Evolutionary conservation across 1,140 invertebrate species (phyloP), one percentile per base, ranked within the genome.

Genomic region (Thereuonema tuberculata): DNA sequence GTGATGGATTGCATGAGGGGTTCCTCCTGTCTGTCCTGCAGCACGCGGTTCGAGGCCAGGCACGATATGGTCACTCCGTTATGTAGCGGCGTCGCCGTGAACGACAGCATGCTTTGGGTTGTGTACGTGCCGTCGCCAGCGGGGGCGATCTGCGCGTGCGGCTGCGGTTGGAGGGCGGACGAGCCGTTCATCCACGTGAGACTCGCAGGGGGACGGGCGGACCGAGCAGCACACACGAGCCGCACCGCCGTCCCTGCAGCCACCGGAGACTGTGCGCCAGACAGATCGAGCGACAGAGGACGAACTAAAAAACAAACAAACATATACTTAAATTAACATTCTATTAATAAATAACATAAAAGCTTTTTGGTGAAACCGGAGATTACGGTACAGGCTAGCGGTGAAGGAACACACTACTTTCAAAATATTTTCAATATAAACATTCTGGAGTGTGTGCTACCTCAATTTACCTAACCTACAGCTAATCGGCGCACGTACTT

Each of bases 131-230:
- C 82, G 26, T 55, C 53, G 17, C 53, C 53, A 12, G 53, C 53
- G 21, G 53, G 53, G 3, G 50, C 3, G 12, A 20, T 59, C 27
- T 49, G 37, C 46, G 58, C 37, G 23, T 59, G 58, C 12, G 37
- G 47, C 25, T 59, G 50, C 15, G 63, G 54, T 2, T 59, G 49
- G 12, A 66, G 49, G 17, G 77, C 69, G n/a, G 79, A 67, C 0
- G 85, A 84, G 12, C 82, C 80, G 67, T 91, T 91, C 74, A 80
- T 87, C 89, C 89, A 93, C 31, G 85, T 83, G 47, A 92, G 77
- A 66, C 82, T 83, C 1, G 89, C 89, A 1, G 87, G 80, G 1
- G 89, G 90, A 43, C 84, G 76, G 1, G 89, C 88, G 0, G 86
- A 87, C 37, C 78, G 76, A 1, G 88, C 81, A 25, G 79, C 75